Conservation (phyloP, 2,113 vertebrate genomes). For the Athene noctua region DNA sequence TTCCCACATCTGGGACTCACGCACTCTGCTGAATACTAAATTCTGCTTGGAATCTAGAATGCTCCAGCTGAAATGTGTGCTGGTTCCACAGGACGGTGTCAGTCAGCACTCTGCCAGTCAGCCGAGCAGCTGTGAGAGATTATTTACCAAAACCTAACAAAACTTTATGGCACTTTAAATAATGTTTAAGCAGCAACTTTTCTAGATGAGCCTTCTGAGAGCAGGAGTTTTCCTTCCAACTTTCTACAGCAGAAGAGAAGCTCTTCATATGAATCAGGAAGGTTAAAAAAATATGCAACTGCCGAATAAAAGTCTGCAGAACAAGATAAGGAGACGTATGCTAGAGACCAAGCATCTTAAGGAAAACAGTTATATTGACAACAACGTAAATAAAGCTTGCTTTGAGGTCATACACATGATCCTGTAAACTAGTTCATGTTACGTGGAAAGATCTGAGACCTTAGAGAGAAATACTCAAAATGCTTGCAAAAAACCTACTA, state of each 20-base stretch:
- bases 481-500: not conserved
- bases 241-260: not conserved
- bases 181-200: not conserved
- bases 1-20: not conserved
- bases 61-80: not conserved
- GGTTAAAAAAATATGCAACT: not conserved
- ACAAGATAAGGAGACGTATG: not conserved
- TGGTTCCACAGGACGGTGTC: not conserved
- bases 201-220: not conserved
- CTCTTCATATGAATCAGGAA: not conserved
- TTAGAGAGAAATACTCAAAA: not conserved
- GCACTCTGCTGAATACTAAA: not conserved
- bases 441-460: not conserved
- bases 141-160: not conserved
- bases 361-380: not conserved
- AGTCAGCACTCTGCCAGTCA: not conserved
- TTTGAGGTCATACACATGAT: not conserved
- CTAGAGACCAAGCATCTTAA: not conserved
- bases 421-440: not conserved
- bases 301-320: not conserved
- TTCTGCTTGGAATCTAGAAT: not conserved
- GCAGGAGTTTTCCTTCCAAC: not conserved
- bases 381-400: not conserved
- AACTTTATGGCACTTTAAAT: not conserved
- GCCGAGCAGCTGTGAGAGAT: not conserved